Percentiles rank a stretch among this genome's conserved stretches.
phyloP scores from a whole-genome alignment of 2,888 invertebrate genomes.

The Baccha elongata region DNA sequence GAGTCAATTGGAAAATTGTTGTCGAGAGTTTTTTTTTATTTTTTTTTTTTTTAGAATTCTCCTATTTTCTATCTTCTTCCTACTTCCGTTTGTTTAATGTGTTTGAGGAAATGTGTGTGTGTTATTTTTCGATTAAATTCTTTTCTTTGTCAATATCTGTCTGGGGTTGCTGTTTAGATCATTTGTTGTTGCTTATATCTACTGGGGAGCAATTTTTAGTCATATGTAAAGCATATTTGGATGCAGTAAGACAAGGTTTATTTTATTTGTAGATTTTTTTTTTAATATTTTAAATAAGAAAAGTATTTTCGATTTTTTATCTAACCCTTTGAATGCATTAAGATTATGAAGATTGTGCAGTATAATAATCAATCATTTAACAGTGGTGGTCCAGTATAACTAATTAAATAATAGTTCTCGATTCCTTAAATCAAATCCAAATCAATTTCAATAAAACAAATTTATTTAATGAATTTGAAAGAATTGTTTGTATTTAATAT shows the following conservation, averaged over 20 bases:
- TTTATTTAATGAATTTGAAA: too few relatives aligned
- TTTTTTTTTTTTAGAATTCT: neutral
- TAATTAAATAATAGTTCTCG: too few relatives aligned
- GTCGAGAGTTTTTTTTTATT: slow-evolving; percentile 41
- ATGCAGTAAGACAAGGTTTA: slow-evolving; percentile 21
- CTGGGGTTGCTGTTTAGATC: slow-evolving; percentile 33
- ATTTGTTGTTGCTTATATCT: slow-evolving; percentile 6
- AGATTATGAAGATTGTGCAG: too few relatives aligned
- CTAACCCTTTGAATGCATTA: too few relatives aligned
- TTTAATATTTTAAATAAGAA: too few relatives aligned
- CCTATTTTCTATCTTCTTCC: neutral
- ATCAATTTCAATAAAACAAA: too few relatives aligned
- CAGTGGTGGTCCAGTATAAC: too few relatives aligned
- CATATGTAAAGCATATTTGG: slow-evolving; percentile 33
- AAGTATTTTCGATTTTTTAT: too few relatives aligned
- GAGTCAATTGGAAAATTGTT: slow-evolving; percentile 73
- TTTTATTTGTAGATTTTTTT: too few relatives aligned
- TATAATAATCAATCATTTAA: too few relatives aligned
- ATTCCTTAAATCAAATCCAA: too few relatives aligned
- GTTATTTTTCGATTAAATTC: slow-evolving; percentile 73
- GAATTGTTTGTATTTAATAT: too few relatives aligned
- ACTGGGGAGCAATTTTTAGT: neutral
- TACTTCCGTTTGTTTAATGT: slow-evolving; percentile 21
- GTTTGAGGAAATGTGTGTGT: slow-evolving; percentile 27
- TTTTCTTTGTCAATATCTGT: slow-evolving; percentile 69